A percentile compares a stretch with the other conserved stretches of the same genome.
Conservation (phyloP, 92 coral and sea anemone genomes). For the Palythoa grandis region DNA sequence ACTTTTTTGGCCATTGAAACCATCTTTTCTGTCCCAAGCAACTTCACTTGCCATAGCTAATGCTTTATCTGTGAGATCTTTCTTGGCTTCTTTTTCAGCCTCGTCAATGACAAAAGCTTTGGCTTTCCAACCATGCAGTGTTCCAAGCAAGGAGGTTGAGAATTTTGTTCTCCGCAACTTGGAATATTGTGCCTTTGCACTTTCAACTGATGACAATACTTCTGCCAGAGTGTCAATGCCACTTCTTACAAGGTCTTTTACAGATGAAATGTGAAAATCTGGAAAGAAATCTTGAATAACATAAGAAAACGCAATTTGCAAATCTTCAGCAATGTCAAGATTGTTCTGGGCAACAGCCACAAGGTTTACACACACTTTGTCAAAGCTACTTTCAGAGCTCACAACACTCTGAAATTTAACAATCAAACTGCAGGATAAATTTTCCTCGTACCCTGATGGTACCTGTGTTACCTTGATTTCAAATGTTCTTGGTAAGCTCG, state of each 20-base stretch:
- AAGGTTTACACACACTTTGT: slow-evolving; percentile 9
- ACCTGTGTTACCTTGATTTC: slow-evolving; percentile 16
- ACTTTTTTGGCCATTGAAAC: not conserved
- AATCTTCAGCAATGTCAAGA: slow-evolving; percentile 9
- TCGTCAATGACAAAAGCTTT: slow-evolving; percentile 35
- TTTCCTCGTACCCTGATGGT: not conserved
- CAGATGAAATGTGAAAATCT: not conserved
- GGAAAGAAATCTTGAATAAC: not conserved
- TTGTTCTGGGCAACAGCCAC: slow-evolving; percentile 19
- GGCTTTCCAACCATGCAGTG: slow-evolving; percentile 45
- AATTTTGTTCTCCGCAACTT: not conserved
- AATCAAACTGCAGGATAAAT: slow-evolving; percentile 12
- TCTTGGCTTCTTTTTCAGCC: slow-evolving; percentile 30
- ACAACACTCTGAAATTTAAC: not conserved
- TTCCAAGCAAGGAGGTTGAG: slow-evolving; percentile 37
- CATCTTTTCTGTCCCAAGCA: not conserved
- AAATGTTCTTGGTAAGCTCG: slow-evolving; percentile 56
- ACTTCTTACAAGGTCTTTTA: slow-evolving; percentile 33
- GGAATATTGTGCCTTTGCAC: not conserved
- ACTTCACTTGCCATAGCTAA: not conserved
- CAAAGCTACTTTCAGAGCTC: not conserved
- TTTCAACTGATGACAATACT: not conserved
- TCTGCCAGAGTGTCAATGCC: not conserved
- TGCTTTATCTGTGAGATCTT: not conserved
- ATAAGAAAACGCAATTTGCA: slow-evolving; percentile 10